Evolutionary conservation across 2,113 vertebrate genomes (phyloP), one percentile per base, ranked within the genome.

Genomic region (Lophura nycthemera): DNA sequence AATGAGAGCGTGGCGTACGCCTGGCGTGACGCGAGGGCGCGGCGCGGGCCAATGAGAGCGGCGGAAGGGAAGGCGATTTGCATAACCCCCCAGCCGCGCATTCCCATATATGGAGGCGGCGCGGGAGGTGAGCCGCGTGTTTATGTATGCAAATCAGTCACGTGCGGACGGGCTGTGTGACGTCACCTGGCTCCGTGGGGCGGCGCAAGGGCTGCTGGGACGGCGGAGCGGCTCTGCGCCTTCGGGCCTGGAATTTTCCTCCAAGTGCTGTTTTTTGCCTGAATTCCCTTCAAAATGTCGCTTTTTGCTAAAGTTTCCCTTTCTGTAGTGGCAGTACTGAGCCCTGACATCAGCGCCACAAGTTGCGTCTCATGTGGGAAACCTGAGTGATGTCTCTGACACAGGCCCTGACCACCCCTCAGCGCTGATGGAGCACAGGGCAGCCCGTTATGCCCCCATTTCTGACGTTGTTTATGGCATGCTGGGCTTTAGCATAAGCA

Each of bases 1-100:
- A 83, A 70, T 6, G 8, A 70, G 2, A 0, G 3, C 0, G 61
- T 27, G 43, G 38, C 64, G 7, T 48, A 38, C 36, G 36, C 36
- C 36, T 63, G 36, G 36, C 60, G 34, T 63, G 24, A 63, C 60
- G 36, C 60, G 22, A 25, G 25, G 61, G 61, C 22, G 15, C 36
- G 6, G 61, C 10, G 38, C 16, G 14, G 13, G 17, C 56, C 32
- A 64, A 64, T 64, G n/a, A 27, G 36, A 38, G 21, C 22, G 36
- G 15, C 1, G 24, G 36, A 64, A 34, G 5, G 22, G 61, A 17
- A 14, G 6, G 34, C 14, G 36, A 45, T 45, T 57, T n/a, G 54
- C 78, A 18, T 54, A 12, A 3, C 20, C 16, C 72, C 38, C 38
- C 52, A 1, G 36, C 25, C 40, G 22, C 67, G 45, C 52, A 8